Percentiles rank a stretch among this genome's conserved stretches.
Conservation (phyloP, 2,797 vertebrate species). For the Tenualosa ilisha region DNA sequence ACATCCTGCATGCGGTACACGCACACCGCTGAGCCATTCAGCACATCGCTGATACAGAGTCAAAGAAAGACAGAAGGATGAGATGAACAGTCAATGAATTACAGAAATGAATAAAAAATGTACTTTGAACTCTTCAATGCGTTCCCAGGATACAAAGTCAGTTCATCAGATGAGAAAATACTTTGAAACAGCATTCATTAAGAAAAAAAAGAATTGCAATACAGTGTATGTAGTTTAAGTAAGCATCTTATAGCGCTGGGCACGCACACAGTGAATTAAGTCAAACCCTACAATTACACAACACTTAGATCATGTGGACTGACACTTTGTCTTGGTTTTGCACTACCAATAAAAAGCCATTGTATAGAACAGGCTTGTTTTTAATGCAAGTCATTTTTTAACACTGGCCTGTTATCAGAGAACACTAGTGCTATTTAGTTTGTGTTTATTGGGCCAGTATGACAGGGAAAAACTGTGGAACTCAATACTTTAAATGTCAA, state of each 20-base stretch:
- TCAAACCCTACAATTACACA: not conserved
- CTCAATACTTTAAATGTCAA: not conserved
- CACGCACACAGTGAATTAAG: not conserved
- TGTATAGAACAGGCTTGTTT: not conserved
- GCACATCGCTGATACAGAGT: slow-evolving; percentile 68
- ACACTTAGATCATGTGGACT: not conserved
- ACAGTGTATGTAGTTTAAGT: not conserved
- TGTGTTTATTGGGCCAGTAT: not conserved
- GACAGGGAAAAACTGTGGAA: not conserved
- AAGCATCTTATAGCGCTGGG: too few relatives aligned
- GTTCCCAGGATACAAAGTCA: too few relatives aligned
- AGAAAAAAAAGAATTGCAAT: not conserved
- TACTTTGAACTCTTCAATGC: not conserved
- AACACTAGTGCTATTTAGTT: not conserved
- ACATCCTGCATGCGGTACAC: slow-evolving; percentile 82
- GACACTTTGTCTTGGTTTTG: not conserved
- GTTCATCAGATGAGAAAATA: not conserved
- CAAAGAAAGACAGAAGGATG: not conserved
- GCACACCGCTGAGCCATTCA: slow-evolving; percentile 81
- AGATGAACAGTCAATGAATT: not conserved
- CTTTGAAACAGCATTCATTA: not conserved
- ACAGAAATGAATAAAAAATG: not conserved
- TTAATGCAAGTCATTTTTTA: not conserved
- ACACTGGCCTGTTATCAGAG: not conserved
- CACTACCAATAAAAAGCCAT: not conserved